A percentile compares a stretch with the other conserved stretches of the same genome.
Conservation (phyloP, 2,888 invertebrate genomes). For the Amphipoea oculea region DNA sequence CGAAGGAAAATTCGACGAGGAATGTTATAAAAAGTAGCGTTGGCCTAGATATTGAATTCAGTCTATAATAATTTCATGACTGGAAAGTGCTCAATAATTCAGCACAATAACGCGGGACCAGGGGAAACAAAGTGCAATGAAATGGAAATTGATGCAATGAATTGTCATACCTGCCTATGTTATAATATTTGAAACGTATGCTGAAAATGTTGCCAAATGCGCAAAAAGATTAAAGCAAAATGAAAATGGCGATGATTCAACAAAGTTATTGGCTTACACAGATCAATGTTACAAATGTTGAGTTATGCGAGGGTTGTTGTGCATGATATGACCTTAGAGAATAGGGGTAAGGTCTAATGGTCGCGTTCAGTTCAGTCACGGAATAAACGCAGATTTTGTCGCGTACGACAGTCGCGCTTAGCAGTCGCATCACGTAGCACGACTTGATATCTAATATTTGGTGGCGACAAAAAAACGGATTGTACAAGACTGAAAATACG, state of each 20-base stretch:
- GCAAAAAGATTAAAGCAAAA: constrained; percentile 39
- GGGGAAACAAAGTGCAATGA: constrained; percentile 47
- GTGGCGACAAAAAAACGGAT: constrained; percentile 75
- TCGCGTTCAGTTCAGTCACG: constrained; percentile 61
- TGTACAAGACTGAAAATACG: constrained; percentile 72
- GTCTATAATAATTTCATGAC: constrained; percentile 39
- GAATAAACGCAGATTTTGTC: constrained; percentile 71
- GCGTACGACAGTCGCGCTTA: constrained; percentile 62
- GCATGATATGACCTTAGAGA: constrained; percentile 61
- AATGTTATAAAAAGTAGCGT: constrained; percentile 29
- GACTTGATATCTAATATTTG: constrained; percentile 80
- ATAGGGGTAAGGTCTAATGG: constrained; percentile 58
- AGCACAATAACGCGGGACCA: constrained; percentile 32
- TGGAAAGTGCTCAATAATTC: constrained; percentile 49
- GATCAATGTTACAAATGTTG: constrained; percentile 42
- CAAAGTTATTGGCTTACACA: constrained; percentile 41
- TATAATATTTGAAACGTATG: constrained; percentile 40
- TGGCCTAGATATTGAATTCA: constrained; percentile 36
- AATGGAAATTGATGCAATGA: constrained; percentile 55
- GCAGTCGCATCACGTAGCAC: constrained; percentile 73
- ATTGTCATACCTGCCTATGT: constrained; percentile 31
- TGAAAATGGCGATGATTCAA: constrained; percentile 40
- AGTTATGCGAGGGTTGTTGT: constrained; percentile 44
- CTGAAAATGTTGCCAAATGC: constrained; percentile 43
- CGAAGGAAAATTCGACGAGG: constrained; percentile 26